Percentiles rank a stretch among this genome's conserved stretches.
phyloP scores from a whole-genome alignment of 1,140 invertebrate species.

The Pachypeltis micranthus region DNA sequence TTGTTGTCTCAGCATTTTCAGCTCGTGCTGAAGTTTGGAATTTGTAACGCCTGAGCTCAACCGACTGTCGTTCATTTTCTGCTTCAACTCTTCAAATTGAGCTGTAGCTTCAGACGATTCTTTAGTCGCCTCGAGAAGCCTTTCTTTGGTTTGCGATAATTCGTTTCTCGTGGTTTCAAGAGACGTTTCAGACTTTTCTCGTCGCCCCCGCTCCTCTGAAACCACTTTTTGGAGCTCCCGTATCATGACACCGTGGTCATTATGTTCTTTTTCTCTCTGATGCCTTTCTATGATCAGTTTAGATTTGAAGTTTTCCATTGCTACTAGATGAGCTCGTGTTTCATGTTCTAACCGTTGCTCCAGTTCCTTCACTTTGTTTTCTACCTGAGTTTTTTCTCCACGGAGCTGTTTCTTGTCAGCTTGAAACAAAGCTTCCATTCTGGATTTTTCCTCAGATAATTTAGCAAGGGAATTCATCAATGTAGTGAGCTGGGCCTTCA shows the following conservation, averaged over 20 bases:
- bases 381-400: conserved; percentile 54
- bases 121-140: conserved; percentile 39
- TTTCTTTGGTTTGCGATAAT: conserved; percentile 29
- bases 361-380: conserved; percentile 48
- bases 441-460: conserved; percentile 67
- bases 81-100: conserved; percentile 50
- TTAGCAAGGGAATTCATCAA: conserved; percentile 62
- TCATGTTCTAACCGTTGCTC: conserved; percentile 46
- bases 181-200: conserved; percentile 49
- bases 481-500: conserved; percentile 46
- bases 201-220: conserved; percentile 44
- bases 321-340: conserved; percentile 42
- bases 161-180: conserved; percentile 37
- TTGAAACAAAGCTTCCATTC: conserved; percentile 70
- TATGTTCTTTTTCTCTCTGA: conserved; percentile 64
- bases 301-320: conserved; percentile 54
- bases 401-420: conserved; percentile 62
- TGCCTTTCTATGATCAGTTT: conserved; percentile 60
- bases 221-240: conserved; percentile 54
- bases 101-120: conserved; percentile 47
- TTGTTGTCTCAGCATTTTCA: conserved; percentile 55
- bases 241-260: conserved; percentile 56
- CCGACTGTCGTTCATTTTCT: conserved; percentile 47
- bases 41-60: conserved; percentile 49
- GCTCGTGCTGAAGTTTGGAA: conserved; percentile 54